Conservation (phyloP, 2,113 vertebrate species). For the Sinocyclocheilus anshuiensis region DNA sequence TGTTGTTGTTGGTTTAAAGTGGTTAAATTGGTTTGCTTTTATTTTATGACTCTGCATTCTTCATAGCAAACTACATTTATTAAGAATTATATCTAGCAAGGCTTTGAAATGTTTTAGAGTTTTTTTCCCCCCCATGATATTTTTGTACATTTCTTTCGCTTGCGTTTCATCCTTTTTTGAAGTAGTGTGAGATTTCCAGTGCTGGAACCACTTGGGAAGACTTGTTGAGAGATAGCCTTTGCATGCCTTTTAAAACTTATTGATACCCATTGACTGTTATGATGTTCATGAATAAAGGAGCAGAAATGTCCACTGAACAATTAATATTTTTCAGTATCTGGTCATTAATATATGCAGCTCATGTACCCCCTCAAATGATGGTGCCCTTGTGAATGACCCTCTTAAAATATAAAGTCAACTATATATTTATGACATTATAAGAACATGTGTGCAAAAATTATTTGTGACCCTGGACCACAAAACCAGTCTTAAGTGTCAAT, state of each 20-base stretch:
- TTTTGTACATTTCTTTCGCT: constrained; percentile 44
- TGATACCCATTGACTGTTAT: constrained; percentile 29
- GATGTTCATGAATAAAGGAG: constrained; percentile 68
- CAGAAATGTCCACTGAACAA: constrained; percentile 37
- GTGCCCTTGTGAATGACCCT: no score
- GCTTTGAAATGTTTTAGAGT: neutral
- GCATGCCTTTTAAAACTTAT: constrained; percentile 72
- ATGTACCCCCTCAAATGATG: no score
- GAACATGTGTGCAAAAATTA: no score
- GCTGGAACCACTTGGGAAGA: constrained; percentile 76
- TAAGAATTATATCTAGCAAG: neutral
- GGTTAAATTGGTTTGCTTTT: neutral
- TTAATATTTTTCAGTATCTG: neutral
- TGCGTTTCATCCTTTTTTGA: constrained; percentile 39
- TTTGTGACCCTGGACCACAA: no score
- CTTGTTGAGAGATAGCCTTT: constrained; percentile 67
- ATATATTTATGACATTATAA: no score
- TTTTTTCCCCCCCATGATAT: neutral
- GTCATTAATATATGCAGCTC: neutral
- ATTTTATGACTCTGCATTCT: neutral
- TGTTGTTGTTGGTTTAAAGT: neutral
- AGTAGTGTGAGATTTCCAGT: constrained; percentile 72
- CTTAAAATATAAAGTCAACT: no score
- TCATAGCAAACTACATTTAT: neutral
- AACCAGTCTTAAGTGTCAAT: no score